Percentiles rank a stretch among this genome's conserved stretches.
Evolutionary conservation across 1,140 invertebrate species (phyloP).

Genomic region (Bombus sibiricus): DNA sequence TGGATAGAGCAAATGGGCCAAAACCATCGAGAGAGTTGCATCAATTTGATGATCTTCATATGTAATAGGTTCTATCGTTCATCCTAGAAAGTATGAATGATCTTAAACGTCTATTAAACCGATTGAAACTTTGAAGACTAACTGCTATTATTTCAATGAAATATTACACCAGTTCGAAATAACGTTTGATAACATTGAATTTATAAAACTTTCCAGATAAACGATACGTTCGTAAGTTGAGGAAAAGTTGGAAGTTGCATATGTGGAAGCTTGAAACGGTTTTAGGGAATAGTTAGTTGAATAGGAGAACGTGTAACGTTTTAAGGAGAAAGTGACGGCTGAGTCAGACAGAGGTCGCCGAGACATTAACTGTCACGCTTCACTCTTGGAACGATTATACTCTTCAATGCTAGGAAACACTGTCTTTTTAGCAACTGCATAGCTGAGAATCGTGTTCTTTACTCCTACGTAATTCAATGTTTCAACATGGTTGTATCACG

Average conservation of each 20-base stretch:
- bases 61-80: too few relatives aligned
- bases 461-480: slow-evolving; percentile 21
- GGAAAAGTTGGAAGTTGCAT: not conserved
- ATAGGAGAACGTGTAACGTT: not conserved
- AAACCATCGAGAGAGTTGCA: too few relatives aligned
- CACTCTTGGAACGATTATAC: not conserved
- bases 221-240: too few relatives aligned
- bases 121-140: too few relatives aligned
- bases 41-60: too few relatives aligned
- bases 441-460: not conserved
- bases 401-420: not conserved
- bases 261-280: not conserved
- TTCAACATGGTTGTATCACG: slow-evolving; percentile 4
- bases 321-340: slow-evolving; percentile 10
- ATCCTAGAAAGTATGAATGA: too few relatives aligned
- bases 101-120: too few relatives aligned
- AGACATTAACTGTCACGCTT: not conserved
- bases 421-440: not conserved
- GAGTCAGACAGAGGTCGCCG: not conserved
- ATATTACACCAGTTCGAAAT: too few relatives aligned
- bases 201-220: not conserved
- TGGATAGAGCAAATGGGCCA: too few relatives aligned
- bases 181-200: not conserved
- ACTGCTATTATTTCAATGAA: too few relatives aligned
- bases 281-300: not conserved